Base-by-base conservation (phyloP, 2,797 vertebrate genomes). In the Erpetoichthys calabaricus region DNA sequence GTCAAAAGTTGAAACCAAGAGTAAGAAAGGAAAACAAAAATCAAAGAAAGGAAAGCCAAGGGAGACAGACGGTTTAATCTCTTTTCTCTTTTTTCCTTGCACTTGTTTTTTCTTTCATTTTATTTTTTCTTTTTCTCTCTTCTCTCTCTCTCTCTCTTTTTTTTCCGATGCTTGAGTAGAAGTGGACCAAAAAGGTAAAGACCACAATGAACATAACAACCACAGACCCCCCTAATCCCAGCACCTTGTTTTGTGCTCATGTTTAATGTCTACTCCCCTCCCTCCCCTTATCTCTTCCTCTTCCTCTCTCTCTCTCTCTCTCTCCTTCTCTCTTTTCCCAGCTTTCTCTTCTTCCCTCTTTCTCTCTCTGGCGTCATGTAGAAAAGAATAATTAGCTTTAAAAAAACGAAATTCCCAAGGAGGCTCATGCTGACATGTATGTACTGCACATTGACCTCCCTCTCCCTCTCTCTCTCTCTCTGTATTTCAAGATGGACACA, bases 101-200 rank as follows among this genome's bases (percentile, higher is more conserved):
- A 90, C 87, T 80, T 91, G 85, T 91, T 93, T 90, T 74, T 87
- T 84, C 83, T 89, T 90, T 89, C 79, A 75, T 89, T 88, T 75
- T 80, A 83, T 87, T 75, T 85, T 75, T 80, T 85, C 84, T 90
- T 79, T 79, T 78, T 84, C 80, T 88, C 80, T 87, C 86, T 77
- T 76, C 25, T 25, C 25, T 25, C 25, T 25, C 25, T 69, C 78
- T 77, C 88, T 85, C 89, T 78, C 81, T 84, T 79, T 89, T 88
- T 83, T 89, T 94, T 91, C 90, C 87, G 91, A 92, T 89, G 91
- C 91, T 91, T 94, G 90, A 94, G 92, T 94, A 94, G 91, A 94
- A 94, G 91, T 94, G 91, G 91, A 93, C 86, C 91, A 94, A 91
- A 94, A 94, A 94, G 91, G 91, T 94, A 94, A 94, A 89, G 84